Base-by-base conservation (phyloP, 1,140 invertebrate species). In the Batillaria attramentaria region DNA sequence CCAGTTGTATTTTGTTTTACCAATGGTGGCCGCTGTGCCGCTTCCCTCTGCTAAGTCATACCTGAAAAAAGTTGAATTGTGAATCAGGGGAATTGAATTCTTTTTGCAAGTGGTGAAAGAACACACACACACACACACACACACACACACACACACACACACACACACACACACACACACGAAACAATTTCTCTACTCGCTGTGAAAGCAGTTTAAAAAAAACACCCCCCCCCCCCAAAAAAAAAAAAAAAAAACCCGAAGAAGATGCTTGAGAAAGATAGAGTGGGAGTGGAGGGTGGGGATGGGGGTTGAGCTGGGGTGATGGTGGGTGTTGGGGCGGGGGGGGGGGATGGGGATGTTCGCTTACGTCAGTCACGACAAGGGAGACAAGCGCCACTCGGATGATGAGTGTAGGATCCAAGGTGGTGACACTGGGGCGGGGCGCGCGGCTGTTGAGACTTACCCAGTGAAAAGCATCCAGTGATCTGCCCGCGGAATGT, bases 381-480 rank as follows among this genome's bases (percentile, higher is more conserved):
- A 79, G 70, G 54, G 77, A 79, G 35, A 79, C 68, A 4, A 69
- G 50, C 10, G 37, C 41, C n/a, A 79, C 46, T 28, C 77, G 68
- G 33, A 79, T 79, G 37, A 62, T 42, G 50, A 79, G 54, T 28
- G 20, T 79, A 8, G 69, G 54, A 41, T 79, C 77, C 37, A 60
- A 28, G 41, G 62, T 54, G 2, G 68, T 72, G 33, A 79, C 77
- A 33, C 69, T 72, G n/a, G n/a, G n/a, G n/a, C n/a, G n/a, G n/a
- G n/a, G n/a, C n/a, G n/a, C n/a, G n/a, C n/a, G n/a, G 46, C 24
- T 13, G 24, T 24, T 50, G 10, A 60, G 6, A 60, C 73, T 62
- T 37, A 79, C 78, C 78, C 78, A 41, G 69, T 62, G 35, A 79
- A 79, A 0, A 79, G 78, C 78, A 79, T 79, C 50, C 68, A 72